Conservation (phyloP, 37 sponge, comb jelly and placozoan genomes). For the Lycopodina hypogea region DNA sequence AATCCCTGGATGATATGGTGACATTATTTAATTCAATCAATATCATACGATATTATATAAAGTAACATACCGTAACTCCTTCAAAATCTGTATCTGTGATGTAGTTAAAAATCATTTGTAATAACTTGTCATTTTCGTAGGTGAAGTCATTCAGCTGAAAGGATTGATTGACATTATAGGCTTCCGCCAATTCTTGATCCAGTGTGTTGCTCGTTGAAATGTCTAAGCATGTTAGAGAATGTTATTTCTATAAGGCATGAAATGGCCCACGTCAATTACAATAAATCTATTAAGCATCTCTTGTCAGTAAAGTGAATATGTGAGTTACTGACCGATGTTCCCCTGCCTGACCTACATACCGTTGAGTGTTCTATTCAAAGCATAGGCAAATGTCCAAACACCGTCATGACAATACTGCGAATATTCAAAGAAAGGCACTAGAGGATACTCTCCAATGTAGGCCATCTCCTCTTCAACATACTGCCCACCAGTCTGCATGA, state of each 20-base stretch:
- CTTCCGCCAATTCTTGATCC: background rate
- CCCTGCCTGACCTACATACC: no score
- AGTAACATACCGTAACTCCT: slow-evolving; percentile 12
- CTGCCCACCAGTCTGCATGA: slow-evolving; percentile 30
- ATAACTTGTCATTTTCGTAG: slow-evolving; percentile 1
- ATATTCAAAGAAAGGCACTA: slow-evolving; percentile 3
- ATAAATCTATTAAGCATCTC: no score
- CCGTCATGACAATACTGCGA: slow-evolving; percentile 56
- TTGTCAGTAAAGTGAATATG: no score
- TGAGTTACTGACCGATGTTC: no score
- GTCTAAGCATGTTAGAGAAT: no score
- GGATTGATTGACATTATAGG: background rate
- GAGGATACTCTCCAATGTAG: background rate
- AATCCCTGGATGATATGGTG: slow-evolving; percentile 19
- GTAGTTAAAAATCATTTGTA: background rate
- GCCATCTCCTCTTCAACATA: slow-evolving; percentile 8
- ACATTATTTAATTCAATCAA: background rate
- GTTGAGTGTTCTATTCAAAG: slow-evolving; percentile 37
- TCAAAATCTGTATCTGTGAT: slow-evolving; percentile 3
- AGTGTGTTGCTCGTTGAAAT: no score
- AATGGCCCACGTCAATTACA: no score
- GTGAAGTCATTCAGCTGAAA: slow-evolving; percentile 14
- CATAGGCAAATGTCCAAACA: slow-evolving; percentile 48
- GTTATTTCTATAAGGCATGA: no score
- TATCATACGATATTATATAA: background rate